phyloP scores from a whole-genome alignment of 23 tunicate species.

The Styela clava region DNA sequence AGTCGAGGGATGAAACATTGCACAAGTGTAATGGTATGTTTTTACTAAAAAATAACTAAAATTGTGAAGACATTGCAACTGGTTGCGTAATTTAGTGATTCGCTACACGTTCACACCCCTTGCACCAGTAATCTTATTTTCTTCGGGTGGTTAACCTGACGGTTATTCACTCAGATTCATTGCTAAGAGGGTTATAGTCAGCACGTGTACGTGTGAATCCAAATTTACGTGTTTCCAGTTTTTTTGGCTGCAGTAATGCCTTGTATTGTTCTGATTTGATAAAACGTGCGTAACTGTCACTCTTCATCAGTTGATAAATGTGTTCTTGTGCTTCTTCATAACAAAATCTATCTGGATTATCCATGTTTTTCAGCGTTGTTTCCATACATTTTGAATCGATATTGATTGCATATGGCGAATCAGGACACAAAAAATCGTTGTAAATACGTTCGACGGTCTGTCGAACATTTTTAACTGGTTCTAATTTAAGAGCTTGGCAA shows the following conservation, averaged over 20 bases:
- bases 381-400: slow-evolving; percentile 87
- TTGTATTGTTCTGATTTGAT: slow-evolving; percentile 88
- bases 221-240: slow-evolving; percentile 9
- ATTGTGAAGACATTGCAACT: not conserved
- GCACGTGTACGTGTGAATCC: not conserved
- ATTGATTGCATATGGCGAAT: slow-evolving; percentile 68
- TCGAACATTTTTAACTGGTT: slow-evolving; percentile 56
- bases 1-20: not conserved
- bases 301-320: slow-evolving; percentile 91
- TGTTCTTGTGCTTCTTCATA: slow-evolving; percentile 96
- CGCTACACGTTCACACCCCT: not conserved
- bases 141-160: not conserved
- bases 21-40: not conserved
- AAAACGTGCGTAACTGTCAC: slow-evolving; percentile 90
- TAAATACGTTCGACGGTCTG: slow-evolving; percentile 52
- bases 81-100: not conserved
- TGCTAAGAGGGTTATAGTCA: slow-evolving; percentile 19
- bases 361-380: slow-evolving; percentile 58
- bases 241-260: slow-evolving; percentile 24
- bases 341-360: slow-evolving; percentile 74
- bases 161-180: slow-evolving; percentile 15
- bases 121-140: not conserved
- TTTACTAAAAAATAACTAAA: not conserved
- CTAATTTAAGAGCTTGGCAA: slow-evolving; percentile 53
- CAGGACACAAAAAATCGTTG: slow-evolving; percentile 57